Evolutionary conservation across 2,888 invertebrate genomes (phyloP), one percentile per base, ranked within the genome.

Genomic region (Torymus aiolomorphi): DNA sequence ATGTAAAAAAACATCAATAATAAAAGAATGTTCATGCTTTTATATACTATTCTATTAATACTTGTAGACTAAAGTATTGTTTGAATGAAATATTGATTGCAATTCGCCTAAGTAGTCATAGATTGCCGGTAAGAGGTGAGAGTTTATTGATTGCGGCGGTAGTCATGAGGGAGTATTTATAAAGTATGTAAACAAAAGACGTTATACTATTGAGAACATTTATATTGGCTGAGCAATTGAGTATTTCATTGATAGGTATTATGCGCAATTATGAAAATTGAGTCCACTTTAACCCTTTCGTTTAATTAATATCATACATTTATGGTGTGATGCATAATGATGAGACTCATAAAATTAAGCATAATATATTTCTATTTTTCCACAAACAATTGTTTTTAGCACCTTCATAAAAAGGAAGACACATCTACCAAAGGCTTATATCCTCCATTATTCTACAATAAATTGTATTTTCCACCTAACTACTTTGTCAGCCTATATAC

Each of bases 201-300:
- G 31, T 51, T 2, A 51, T 59, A 18, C 49, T 61, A 66, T 2
- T 63, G 63, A 62, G 14, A 59, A 1, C 31, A 20, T 51, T n/a
- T 56, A 63, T 54, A 54, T 20, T 4, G n/a, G 59, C 63, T 75
- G 20, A 52, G 16, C 13, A 51, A 67, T 67, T 59, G 4, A 16
- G 49, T 24, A 16, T 67, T 42, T 42, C 16, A 12, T 70, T 67
- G 18, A 42, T 80, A 42, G 42, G 42, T 42, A 76, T 69, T 69
- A 56, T 66, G 57, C 75, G 24, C 65, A 63, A 3, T 78, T 74
- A 82, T 83, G 82, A 84, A 82, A 83, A 86, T 86, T 86, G 84
- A 86, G 83, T 85, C 84, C 85, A 82, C 85, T 85, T 83, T 83
- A 85, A 85, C 84, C 84, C 78, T 84, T 80, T 77, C 80, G 74